Evolutionary conservation across 2,113 vertebrate species (phyloP).

Genomic region (Anolis carolinensis): DNA sequence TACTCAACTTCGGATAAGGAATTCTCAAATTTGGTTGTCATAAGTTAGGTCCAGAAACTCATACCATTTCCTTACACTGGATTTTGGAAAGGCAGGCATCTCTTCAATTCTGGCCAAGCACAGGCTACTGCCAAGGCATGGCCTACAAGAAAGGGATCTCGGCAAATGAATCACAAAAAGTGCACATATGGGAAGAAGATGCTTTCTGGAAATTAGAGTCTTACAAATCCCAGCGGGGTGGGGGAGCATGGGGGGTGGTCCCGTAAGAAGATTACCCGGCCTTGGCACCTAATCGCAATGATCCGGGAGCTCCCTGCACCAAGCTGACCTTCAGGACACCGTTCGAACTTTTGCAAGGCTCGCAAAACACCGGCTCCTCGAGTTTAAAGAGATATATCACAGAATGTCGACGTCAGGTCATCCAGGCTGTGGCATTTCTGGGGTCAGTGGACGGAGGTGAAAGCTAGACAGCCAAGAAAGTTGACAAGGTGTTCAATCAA

Average conservation of each 20-base stretch:
- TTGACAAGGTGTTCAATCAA: constrained; percentile 4
- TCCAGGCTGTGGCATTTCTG: background rate
- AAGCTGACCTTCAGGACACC: constrained; percentile 51
- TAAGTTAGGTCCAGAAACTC: too few species aligned
- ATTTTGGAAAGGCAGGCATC: background rate
- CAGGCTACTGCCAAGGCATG: background rate
- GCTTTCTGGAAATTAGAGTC: constrained; percentile 64
- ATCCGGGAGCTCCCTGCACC: constrained; percentile 58
- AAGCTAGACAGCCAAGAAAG: background rate
- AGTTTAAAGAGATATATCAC: too few species aligned
- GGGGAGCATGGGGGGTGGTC: constrained; percentile 21
- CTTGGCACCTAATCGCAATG: constrained; percentile 47
- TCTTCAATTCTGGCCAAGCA: background rate
- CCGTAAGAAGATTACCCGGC: constrained; percentile 55
- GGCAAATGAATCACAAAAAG: constrained; percentile 26
- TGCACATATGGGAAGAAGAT: constrained; percentile 64
- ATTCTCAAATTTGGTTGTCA: too few species aligned
- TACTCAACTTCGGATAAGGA: too few species aligned
- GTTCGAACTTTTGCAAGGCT: too few species aligned
- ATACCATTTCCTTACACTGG: background rate
- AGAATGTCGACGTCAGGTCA: background rate
- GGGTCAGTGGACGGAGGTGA: background rate
- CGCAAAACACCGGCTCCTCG: too few species aligned
- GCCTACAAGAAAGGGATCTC: constrained; percentile 24
- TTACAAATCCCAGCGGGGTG: constrained; percentile 57